phyloP scores from a whole-genome alignment of 23 tunicate genomes.

The Corella eumyota region DNA sequence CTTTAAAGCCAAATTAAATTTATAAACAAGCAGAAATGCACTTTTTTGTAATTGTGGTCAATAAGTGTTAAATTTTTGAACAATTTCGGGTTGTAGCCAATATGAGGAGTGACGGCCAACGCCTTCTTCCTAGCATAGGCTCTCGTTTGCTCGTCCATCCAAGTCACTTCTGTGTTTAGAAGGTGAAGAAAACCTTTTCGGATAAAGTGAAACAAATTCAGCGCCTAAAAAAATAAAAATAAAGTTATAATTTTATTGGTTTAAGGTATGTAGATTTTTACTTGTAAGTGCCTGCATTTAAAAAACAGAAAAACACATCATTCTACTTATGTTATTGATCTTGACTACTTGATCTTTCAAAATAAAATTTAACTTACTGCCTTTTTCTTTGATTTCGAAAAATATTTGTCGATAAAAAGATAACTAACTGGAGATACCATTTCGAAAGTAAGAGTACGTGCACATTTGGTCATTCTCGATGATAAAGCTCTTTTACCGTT shows the following conservation, averaged over 20 bases:
- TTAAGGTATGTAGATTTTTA: no score
- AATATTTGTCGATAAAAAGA: slow-evolving; percentile 56
- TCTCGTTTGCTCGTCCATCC: slow-evolving; percentile 85
- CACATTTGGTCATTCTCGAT: slow-evolving; percentile 39
- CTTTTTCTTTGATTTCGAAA: slow-evolving; percentile 45
- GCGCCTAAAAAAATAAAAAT: slow-evolving; percentile 28
- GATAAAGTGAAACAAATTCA: slow-evolving; percentile 42
- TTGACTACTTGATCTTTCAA: no score
- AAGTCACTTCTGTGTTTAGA: slow-evolving; percentile 55
- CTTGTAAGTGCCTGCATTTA: no score
- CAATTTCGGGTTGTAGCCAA: slow-evolving; percentile 64
- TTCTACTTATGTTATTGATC: no score
- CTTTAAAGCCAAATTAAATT: no score
- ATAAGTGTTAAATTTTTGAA: slow-evolving; percentile 58
- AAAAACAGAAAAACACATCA: no score
- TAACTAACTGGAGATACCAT: slow-evolving; percentile 68
- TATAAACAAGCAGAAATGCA: no score
- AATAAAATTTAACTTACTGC: slow-evolving; percentile 33
- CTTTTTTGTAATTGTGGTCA: slow-evolving; percentile 27
- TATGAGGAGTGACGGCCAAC: slow-evolving; percentile 16
- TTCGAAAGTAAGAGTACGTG: slow-evolving; percentile 12
- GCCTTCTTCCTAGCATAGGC: slow-evolving; percentile 70
- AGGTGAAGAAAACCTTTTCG: slow-evolving; percentile 68
- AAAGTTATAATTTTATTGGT: no score
- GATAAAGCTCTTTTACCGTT: slow-evolving; percentile 29